Evolutionary conservation across 2,113 vertebrate species (phyloP), one percentile per base, ranked within the genome.

Genomic region (Miniopterus natalensis): DNA sequence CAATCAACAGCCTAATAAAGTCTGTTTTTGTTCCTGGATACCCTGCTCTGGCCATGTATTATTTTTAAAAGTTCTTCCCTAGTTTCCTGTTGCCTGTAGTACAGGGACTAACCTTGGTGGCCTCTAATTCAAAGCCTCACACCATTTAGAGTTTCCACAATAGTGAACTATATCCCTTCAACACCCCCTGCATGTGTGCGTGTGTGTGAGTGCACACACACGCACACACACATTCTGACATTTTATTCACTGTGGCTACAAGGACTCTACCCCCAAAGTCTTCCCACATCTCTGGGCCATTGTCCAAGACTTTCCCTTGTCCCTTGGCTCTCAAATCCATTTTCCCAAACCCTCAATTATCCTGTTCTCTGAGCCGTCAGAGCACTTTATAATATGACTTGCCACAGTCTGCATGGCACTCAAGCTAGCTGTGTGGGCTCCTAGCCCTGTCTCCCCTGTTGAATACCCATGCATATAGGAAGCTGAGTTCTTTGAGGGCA

Each of bases 101-200:
- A 47, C 12, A 40, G 21, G n/a, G 53, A 59, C 42, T 84, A 86
- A 70, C 21, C 70, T 73, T 90, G 14, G 6, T 90, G 42, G 15
- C 53, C 66, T 93, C 80, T 90, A 65, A 55, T 68, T 71, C 45
- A 92, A 87, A 94, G 65, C n/a, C 15, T 87, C 53, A 66, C 11
- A 47, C 36, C 49, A 27, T 84, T 59, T 85, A 89, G 74, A 55
- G 42, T 93, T 92, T 74, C 68, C 78, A 40, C 14, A 74, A 12
- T 10, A 80, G 77, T 51, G 53, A 91, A 77, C 4, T 27, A 1
- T 61, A 80, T 49, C 40, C 57, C 47, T 68, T 45, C 70, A 53
- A 78, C 29, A 84, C 17, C 49, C 42, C 14, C 20, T 55, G 23
- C 36, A 10, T 15, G 20, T 2, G 8, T 18, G 21, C 36, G 8